These are phyloP conservation scores for Anabacerthia variegaticeps DNA, from an alignment of 2,797 vertebrate species.

Conservation along the genomic window DNA sequence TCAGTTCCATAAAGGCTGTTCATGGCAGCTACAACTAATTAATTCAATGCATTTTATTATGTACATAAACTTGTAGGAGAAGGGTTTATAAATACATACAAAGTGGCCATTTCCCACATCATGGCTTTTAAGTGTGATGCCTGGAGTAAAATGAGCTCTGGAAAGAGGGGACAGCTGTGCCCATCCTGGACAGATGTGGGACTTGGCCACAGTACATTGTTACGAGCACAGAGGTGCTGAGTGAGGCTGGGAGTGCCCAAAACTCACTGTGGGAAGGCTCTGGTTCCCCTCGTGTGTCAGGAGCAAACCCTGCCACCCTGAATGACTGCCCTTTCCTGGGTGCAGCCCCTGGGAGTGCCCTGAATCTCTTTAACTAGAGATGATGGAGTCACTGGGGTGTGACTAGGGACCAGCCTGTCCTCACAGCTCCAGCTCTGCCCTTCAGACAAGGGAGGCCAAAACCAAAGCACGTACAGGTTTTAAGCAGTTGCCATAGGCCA, in stretches of 20 bases:
- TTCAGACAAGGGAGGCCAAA: background rate
- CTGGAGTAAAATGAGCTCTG: background rate
- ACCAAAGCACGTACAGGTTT: background rate
- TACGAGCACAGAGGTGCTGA: accelerated
- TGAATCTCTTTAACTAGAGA: background rate
- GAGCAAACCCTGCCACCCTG: background rate
- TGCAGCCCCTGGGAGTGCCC: background rate
- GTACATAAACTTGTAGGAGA: accelerated
- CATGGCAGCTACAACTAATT: background rate
- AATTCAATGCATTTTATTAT: background rate
- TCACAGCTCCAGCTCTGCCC: background rate
- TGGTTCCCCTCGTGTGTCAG: accelerated
- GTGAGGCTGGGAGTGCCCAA: background rate
- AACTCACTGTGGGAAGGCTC: background rate
- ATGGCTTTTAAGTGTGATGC: background rate
- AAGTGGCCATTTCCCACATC: background rate
- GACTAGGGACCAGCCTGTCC: background rate
- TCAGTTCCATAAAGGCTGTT: background rate
- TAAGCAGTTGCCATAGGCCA: background rate
- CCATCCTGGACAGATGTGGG: accelerated
- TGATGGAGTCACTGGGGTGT: background rate
- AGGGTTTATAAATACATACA: background rate
- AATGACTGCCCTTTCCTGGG: background rate
- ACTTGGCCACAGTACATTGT: background rate
- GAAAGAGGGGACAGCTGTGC: background rate